A percentile compares a stretch with the other conserved stretches of the same genome.
These are phyloP conservation scores for Nyctalus aviator DNA, from an alignment of 2,797 vertebrate species.

Conservation along the genomic window DNA sequence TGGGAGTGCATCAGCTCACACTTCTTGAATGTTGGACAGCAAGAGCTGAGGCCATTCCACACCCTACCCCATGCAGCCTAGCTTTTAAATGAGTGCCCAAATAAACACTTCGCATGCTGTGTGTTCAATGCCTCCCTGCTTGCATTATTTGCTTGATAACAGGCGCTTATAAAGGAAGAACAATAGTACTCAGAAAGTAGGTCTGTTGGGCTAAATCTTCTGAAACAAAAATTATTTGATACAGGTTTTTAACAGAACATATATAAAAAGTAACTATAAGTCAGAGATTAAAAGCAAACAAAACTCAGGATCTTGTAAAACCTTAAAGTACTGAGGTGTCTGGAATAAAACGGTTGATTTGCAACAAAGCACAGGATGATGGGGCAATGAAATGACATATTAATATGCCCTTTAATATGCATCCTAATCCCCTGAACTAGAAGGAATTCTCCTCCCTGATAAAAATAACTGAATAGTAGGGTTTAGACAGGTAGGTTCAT, in stretches of 20 bases:
- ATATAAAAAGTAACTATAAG: background rate
- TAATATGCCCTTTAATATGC: background rate
- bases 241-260: background rate
- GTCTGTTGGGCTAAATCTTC: background rate
- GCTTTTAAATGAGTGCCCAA: slow-evolving; percentile 62
- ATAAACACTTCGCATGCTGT: slow-evolving; percentile 46
- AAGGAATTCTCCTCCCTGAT: background rate
- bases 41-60: background rate
- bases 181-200: slow-evolving; percentile 18
- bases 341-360: background rate
- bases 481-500: background rate
- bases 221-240: slow-evolving; percentile 34
- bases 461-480: background rate
- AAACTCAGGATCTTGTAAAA: background rate
- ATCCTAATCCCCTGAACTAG: background rate
- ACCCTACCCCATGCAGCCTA: slow-evolving; percentile 12
- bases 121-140: slow-evolving; percentile 46
- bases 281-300: slow-evolving; percentile 14
- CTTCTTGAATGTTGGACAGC: background rate
- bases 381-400: background rate
- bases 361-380: background rate
- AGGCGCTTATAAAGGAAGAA: slow-evolving; percentile 52
- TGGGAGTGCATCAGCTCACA: background rate
- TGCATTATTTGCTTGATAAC: slow-evolving; percentile 40
- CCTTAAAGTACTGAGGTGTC: background rate